These are phyloP conservation scores for Tapera naevia DNA, from an alignment of 2,797 vertebrate genomes.

Conservation along the genomic window DNA sequence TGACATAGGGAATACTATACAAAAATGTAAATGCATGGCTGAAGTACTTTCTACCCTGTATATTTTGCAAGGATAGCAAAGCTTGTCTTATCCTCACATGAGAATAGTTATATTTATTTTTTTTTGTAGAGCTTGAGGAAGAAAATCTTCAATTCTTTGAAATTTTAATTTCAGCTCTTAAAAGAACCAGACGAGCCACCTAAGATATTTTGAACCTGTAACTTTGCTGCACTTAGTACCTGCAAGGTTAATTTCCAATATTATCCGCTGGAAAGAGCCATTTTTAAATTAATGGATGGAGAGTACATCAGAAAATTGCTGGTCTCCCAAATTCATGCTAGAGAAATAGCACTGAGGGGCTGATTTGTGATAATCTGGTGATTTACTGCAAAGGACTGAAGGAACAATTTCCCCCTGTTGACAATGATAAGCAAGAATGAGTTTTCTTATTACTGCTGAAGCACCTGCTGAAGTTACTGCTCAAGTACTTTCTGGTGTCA, in stretches of 20 bases:
- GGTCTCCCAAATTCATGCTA: not conserved
- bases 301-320: not conserved
- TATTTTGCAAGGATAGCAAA: not conserved
- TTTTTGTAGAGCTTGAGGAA: not conserved
- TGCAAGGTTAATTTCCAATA: not conserved
- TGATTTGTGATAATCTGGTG: conserved; percentile 29
- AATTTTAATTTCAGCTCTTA: not conserved
- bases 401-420: conserved; percentile 15
- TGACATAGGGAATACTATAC: not conserved
- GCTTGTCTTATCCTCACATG: not conserved
- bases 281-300: not conserved
- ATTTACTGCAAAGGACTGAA: conserved; percentile 29
- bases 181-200: not conserved
- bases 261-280: not conserved
- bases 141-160: not conserved
- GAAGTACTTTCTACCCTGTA: not conserved
- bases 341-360: not conserved
- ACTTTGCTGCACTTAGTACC: not conserved
- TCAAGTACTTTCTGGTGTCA: conserved; percentile 4
- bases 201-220: not conserved
- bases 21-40: not conserved
- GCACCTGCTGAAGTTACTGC: conserved; percentile 50
- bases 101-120: not conserved
- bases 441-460: conserved; percentile 18
- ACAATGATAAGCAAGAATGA: conserved; percentile 29